Evolutionary conservation across 1,140 invertebrate genomes (phyloP).

Genomic region (Danaus melanippus): DNA sequence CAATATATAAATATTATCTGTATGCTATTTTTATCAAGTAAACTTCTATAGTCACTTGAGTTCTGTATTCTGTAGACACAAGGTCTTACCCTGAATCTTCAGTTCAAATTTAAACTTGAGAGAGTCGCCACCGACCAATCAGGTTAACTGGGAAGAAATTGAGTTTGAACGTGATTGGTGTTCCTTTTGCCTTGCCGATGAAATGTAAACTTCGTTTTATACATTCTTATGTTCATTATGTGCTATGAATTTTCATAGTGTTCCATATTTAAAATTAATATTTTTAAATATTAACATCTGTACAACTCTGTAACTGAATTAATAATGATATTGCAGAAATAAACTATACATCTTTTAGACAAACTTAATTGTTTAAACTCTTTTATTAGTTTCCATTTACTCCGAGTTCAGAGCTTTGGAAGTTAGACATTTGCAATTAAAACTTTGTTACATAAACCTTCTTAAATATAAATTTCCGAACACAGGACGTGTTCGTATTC

Average conservation of each 20-base stretch:
- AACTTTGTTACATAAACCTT: constrained; percentile 18
- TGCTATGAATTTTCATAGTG: no score
- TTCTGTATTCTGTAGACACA: constrained; percentile 4
- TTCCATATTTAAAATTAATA: no score
- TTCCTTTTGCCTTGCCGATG: constrained; percentile 2
- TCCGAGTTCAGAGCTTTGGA: no score
- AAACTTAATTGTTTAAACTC: no score
- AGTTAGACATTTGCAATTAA: constrained; percentile 13
- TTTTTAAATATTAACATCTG: no score
- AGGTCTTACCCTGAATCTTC: constrained; percentile 12
- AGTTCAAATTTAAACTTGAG: constrained; percentile 9
- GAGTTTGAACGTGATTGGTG: constrained; percentile 7
- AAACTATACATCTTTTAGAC: no score
- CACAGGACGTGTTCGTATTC: constrained; percentile 35
- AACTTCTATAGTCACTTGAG: no score
- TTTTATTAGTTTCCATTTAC: no score
- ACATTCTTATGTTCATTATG: not conserved
- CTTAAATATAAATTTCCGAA: constrained; percentile 32
- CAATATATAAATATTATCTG: no score
- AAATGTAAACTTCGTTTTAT: constrained; percentile 1
- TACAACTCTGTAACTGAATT: no score
- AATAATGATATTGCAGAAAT: no score
- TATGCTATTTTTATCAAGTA: no score
- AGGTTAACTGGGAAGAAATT: constrained; percentile 7
- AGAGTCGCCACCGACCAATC: constrained; percentile 2